phyloP scores from a whole-genome alignment of 2,113 vertebrate genomes.

The Zosterops pallidus region DNA sequence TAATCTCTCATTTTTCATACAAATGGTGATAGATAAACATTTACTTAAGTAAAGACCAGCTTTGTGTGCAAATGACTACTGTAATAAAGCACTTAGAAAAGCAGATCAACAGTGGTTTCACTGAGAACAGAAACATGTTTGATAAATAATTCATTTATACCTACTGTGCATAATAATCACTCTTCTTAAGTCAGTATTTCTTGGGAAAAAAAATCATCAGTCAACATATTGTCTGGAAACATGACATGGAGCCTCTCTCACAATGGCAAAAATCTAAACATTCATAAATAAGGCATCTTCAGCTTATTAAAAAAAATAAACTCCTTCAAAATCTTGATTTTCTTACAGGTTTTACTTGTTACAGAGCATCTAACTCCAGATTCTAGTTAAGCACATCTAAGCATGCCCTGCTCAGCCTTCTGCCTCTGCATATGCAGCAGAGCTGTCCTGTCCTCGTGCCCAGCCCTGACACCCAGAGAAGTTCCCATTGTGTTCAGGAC shows the following conservation, averaged over 20 bases:
- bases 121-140: slow-evolving; percentile 73
- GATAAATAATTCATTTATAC: slow-evolving; percentile 80
- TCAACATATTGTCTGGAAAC: slow-evolving; percentile 54
- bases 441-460: neutral
- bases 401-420: neutral
- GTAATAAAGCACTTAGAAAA: slow-evolving; percentile 59
- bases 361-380: neutral
- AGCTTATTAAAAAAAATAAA: neutral
- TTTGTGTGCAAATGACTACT: slow-evolving; percentile 72
- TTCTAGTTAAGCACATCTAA: neutral
- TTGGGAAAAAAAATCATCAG: slow-evolving; percentile 52
- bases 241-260: neutral
- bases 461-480: neutral
- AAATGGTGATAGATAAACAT: slow-evolving; percentile 70
- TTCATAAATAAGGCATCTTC: neutral
- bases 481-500: neutral
- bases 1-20: slow-evolving; percentile 68
- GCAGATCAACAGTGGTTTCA: slow-evolving; percentile 66
- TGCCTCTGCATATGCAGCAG: neutral
- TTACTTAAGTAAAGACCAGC: slow-evolving; percentile 71
- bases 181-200: slow-evolving; percentile 55
- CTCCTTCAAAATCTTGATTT: neutral
- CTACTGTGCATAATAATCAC: slow-evolving; percentile 76
- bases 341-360: neutral
- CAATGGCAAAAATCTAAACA: neutral